Evolutionary conservation across 2,888 invertebrate genomes (phyloP), one percentile per base, ranked within the genome.

Genomic region (Minunthozetes semirufus): DNA sequence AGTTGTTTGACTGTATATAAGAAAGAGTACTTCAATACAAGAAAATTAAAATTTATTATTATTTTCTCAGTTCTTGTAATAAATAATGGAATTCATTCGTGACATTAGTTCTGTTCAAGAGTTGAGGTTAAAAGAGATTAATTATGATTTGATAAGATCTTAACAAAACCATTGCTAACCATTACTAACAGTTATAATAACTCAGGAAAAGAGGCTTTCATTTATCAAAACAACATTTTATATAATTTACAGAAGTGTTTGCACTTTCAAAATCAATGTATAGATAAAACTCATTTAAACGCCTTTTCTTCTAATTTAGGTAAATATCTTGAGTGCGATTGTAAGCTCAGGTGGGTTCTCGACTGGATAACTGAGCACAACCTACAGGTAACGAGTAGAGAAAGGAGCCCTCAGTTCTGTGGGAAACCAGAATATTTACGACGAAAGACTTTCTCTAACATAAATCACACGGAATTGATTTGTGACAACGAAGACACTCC

Each of bases 361-460:
- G 89, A 93, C 81, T 94, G 94, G 94, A 93, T 94, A 79, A 87
- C 89, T 73, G 89, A 89, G 78, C 89, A 89, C 17, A 93, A 94
- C 82, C 85, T 94, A 56, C 94, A 94, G 86, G 93, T 94, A 25
- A 94, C 94, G 15, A 93, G 93, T 78, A 87, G 94, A 61, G 94
- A 94, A 83, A 86, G 93, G 80, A 93, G 92, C 83, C 94, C 94
- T 9, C 94, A 94, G 83, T 94, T 94, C 83, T 94, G 94, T 81
- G 94, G 93, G 17, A 89, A 88, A 79, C 94, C 94, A 0, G 85
- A 88, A 0, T 86, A 88, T 78, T 89, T 94, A 80, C 87, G 56
- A 8, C 48, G 56, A 73, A 72, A 59, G 46, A 68, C 22, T 17
- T 68, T 68, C 33, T 2, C 38, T 13, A 4, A n/a, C 13, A 68